Base-by-base conservation (phyloP, 1,140 invertebrate species). In the Nilaparvata lugens region DNA sequence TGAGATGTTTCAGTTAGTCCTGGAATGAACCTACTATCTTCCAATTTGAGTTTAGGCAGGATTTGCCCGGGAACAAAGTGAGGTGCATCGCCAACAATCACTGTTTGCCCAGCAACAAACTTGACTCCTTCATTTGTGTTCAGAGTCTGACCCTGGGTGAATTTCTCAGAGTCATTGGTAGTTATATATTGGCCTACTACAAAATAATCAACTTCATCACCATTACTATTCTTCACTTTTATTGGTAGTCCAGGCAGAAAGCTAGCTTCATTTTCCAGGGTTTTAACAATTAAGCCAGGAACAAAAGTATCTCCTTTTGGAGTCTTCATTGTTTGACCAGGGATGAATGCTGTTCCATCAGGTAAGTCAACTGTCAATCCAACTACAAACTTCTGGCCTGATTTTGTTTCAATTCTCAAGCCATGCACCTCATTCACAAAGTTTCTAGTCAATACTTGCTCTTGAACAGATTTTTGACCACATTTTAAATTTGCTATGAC, bases 31-130 rank as follows among this genome's bases (percentile, higher is more conserved):
- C 80, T 73, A 0, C 82, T 84, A 3, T 82, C 83, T 72, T 83
- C 83, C 65, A 86, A 81, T 65, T 85, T 80, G 1, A 83, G 48
- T 79, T 75, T 86, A 14, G 78, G 81, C 68, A 86, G 84, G n/a
- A 87, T 79, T 72, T 87, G 84, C 53, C 85, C 85, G 0, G 85
- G 85, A 64, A 87, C 85, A 68, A 87, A 87, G 0, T 84, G 85
- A 1, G 84, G 84, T 0, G 84, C 85, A 35, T 78, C 80, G 70
- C 83, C 83, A 0, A 84, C 86, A 70, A 86, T 83, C 52, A 87
- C 82, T 57, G 85, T 83, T 71, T 86, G 83, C 24, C 85, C 85
- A 5, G 85, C 83, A 28, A 86, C 81, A 68, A 87, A 87, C 60
- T 81, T 76, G 5, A 82, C 81, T 1, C 82, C 83, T 57, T 84